Evolutionary conservation across 2,113 vertebrate genomes (phyloP).

Genomic region (Lycocorax pyrrhopterus): DNA sequence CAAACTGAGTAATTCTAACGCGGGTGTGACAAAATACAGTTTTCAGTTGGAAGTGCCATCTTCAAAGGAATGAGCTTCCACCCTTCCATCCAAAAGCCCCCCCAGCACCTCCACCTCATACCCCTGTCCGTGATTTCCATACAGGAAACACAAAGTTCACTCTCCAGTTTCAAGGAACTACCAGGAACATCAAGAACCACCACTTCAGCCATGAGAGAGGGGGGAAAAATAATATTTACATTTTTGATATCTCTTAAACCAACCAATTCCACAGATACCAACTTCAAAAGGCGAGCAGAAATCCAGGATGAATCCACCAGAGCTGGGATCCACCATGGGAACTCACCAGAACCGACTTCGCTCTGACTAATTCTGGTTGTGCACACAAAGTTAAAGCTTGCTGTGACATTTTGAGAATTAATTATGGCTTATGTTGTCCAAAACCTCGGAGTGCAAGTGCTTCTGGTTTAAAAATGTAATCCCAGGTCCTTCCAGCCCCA

Average conservation of each 20-base stretch:
- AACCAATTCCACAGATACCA: background rate
- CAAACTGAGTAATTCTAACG: background rate
- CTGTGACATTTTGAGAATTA: background rate
- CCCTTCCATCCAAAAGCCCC: background rate
- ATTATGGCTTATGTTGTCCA: rapidly evolving
- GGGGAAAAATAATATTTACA: background rate
- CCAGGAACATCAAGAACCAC: background rate
- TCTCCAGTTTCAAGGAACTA: background rate
- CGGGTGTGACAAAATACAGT: background rate
- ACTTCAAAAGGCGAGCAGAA: background rate
- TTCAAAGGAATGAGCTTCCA: background rate
- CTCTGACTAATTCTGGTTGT: background rate
- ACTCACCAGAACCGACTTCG: background rate
- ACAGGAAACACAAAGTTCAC: background rate
- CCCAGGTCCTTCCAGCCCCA: background rate
- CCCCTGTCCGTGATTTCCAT: rapidly evolving
- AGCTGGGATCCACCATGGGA: background rate
- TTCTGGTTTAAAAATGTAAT: background rate
- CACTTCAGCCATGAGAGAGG: background rate
- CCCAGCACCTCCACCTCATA: background rate
- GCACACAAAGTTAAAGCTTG: background rate
- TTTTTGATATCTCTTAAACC: background rate
- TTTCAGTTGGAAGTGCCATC: background rate
- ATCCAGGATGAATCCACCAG: background rate
- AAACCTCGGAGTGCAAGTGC: background rate